phyloP scores from a whole-genome alignment of 2,888 invertebrate genomes.

The Catonia carolina region DNA sequence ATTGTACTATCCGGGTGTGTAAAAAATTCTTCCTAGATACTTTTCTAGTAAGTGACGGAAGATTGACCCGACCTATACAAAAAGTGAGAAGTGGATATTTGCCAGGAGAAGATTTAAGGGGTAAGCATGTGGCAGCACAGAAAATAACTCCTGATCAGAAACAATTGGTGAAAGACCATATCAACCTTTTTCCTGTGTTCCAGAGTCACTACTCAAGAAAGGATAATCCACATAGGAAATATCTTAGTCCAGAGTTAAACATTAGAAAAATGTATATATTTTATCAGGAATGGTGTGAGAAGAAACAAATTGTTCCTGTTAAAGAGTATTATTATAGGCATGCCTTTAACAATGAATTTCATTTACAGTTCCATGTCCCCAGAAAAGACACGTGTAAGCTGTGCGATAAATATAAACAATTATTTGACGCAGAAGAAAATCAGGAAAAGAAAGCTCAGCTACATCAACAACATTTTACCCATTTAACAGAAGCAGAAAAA shows the following conservation, averaged over 20 bases:
- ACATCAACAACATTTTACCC: constrained; percentile 1
- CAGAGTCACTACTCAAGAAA: constrained; percentile 20
- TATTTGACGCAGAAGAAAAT: constrained; percentile 9
- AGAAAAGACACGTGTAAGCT: constrained; percentile 19
- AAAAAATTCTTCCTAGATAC: constrained; percentile 19
- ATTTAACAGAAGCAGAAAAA: constrained; percentile 19
- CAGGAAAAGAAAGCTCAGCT: constrained; percentile 12
- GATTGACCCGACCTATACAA: constrained; percentile 19
- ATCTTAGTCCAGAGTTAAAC: constrained; percentile 19
- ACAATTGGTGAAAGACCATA: constrained; percentile 20
- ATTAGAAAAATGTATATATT: constrained; percentile 16
- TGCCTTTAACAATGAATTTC: constrained; percentile 18
- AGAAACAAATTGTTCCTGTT: constrained; percentile 17
- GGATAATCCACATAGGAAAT: constrained; percentile 19
- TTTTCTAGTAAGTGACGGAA: constrained; percentile 21
- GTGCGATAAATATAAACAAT: constrained; percentile 16
- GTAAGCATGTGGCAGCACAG: constrained; percentile 20
- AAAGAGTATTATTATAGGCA: constrained; percentile 20
- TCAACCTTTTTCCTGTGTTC: constrained; percentile 16
- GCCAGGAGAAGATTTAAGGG: constrained; percentile 22
- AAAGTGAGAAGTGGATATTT: constrained; percentile 15
- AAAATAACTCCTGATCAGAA: constrained; percentile 19
- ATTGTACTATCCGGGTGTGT: constrained; percentile 15
- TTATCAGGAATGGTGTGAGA: constrained; percentile 15
- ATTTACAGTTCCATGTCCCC: constrained; percentile 18